phyloP scores from a whole-genome alignment of 1,140 invertebrate genomes.

The Venustaconcha ellipsiformis region DNA sequence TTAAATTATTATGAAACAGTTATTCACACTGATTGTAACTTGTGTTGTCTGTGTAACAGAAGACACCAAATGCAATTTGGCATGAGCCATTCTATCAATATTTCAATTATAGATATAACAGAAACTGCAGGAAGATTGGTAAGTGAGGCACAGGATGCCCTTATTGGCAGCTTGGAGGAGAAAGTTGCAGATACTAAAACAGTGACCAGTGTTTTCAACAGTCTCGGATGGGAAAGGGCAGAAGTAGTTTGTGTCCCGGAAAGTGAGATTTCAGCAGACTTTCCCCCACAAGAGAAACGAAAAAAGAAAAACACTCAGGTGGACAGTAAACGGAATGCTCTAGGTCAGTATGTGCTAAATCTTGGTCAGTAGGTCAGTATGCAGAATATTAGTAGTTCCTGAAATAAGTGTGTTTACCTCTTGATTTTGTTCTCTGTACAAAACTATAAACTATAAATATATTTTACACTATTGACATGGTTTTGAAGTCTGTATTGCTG shows the following conservation, averaged over 20 bases:
- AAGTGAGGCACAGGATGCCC: not conserved
- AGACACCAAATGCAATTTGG: too few species aligned
- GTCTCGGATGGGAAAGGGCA: slow-evolving; percentile 41
- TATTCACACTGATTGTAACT: too few species aligned
- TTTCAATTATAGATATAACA: too few species aligned
- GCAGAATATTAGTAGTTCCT: not conserved
- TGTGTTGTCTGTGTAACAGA: too few species aligned
- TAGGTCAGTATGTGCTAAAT: slow-evolving; percentile 35
- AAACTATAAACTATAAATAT: too few species aligned
- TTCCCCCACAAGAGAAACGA: too few species aligned
- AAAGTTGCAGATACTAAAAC: not conserved
- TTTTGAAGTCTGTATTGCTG: too few species aligned
- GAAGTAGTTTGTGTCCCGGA: slow-evolving; percentile 31
- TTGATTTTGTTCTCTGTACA: not conserved
- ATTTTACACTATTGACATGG: too few species aligned
- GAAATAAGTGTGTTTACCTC: not conserved
- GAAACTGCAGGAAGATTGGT: too few species aligned
- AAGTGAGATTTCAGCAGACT: not conserved
- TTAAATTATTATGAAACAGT: too few species aligned
- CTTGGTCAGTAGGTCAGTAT: not conserved
- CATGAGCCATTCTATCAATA: too few species aligned
- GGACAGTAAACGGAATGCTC: slow-evolving; percentile 35
- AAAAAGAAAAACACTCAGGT: slow-evolving; percentile 28
- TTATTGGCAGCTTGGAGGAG: not conserved
- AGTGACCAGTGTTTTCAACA: slow-evolving; percentile 35